Conservation (phyloP, 2,797 vertebrate species). For the Bradypodion ventrale region DNA sequence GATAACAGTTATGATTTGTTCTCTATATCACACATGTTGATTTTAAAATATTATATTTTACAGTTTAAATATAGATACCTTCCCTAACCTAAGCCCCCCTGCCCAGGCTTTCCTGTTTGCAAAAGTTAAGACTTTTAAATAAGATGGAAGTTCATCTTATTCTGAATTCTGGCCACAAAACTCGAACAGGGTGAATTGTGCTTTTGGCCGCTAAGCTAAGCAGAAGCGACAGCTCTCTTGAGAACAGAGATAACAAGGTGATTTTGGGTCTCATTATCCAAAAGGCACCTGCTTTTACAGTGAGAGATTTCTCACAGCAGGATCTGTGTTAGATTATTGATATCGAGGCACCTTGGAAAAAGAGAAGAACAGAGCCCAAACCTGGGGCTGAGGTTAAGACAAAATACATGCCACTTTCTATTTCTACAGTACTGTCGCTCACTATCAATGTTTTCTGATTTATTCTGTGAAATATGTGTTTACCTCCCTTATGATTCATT, state of each 20-base stretch:
- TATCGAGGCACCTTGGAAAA: not conserved
- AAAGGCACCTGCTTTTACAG: slow-evolving; percentile 19
- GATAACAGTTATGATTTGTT: no score
- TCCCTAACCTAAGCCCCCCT: no score
- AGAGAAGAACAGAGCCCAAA: not conserved
- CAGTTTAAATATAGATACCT: slow-evolving; percentile 27
- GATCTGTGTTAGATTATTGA: not conserved
- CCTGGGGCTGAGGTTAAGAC: not conserved
- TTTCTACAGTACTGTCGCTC: not conserved
- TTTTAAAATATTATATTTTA: slow-evolving; percentile 3
- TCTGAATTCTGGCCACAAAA: not conserved
- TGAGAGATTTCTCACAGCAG: not conserved
- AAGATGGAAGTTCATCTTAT: not conserved
- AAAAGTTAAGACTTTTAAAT: slow-evolving; percentile 4
- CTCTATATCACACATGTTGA: no score
- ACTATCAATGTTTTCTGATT: not conserved
- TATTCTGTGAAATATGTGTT: not conserved
- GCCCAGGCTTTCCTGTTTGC: slow-evolving; percentile 27
- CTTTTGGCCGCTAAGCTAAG: not conserved
- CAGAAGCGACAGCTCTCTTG: not conserved
- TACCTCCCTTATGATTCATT: not conserved
- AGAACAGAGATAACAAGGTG: not conserved
- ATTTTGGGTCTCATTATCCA: not conserved
- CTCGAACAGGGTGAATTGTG: not conserved
- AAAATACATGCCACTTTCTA: not conserved